Evolutionary conservation across 2,888 invertebrate genomes (phyloP).

Genomic region (Slavum lentiscoides): DNA sequence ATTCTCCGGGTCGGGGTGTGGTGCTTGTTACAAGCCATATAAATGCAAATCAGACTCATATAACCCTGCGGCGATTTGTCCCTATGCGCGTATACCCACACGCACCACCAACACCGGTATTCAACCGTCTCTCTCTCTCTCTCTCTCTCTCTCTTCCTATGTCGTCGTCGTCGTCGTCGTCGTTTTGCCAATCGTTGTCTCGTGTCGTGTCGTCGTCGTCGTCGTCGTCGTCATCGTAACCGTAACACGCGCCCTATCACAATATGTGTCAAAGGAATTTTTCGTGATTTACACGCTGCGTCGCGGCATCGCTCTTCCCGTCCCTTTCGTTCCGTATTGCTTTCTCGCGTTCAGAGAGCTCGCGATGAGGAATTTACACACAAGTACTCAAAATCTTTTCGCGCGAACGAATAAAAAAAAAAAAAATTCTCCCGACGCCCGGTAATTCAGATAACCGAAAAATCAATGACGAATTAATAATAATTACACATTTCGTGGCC

Average conservation of each 20-base stretch:
- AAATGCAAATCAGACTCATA: slow-evolving; percentile 51
- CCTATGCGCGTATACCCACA: not conserved
- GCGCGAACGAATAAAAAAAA: too few species aligned
- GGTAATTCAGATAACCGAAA: too few species aligned
- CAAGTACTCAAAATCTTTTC: too few species aligned
- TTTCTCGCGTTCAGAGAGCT: too few species aligned
- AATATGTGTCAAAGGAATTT: slow-evolving; percentile 47
- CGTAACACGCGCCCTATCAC: not conserved
- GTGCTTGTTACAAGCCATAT: slow-evolving; percentile 52
- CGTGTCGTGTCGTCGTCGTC: not conserved
- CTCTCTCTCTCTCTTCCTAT: too few species aligned
- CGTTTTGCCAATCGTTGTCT: not conserved
- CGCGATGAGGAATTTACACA: too few species aligned
- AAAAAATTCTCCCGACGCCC: too few species aligned
- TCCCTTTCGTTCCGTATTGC: too few species aligned
- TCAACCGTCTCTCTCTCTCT: not conserved
- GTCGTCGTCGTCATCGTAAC: not conserved
- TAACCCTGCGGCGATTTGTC: slow-evolving; percentile 50
- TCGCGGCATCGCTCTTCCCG: too few species aligned
- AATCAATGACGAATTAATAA: too few species aligned
- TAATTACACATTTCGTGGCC: too few species aligned
- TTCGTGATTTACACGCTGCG: slow-evolving; percentile 1
- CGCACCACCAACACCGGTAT: not conserved
- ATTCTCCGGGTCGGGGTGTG: not conserved
- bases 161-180: too few species aligned